Base-by-base conservation (phyloP, 2,113 vertebrate species). In the Pterocles gutturalis region DNA sequence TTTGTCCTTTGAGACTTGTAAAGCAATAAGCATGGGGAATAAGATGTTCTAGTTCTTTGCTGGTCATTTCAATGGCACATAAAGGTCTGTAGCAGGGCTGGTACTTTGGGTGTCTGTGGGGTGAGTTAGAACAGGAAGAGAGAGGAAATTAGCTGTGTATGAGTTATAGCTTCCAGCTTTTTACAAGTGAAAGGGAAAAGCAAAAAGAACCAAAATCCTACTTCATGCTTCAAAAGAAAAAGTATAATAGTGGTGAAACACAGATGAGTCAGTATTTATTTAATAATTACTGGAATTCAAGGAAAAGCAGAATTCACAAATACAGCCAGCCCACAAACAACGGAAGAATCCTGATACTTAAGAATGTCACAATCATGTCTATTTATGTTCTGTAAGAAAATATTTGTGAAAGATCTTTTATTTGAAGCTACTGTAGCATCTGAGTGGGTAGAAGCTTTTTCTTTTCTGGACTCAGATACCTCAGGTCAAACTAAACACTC, bases 231-330 rank as follows among this genome's bases (percentile, higher is more conserved):
- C 49, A 64, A 87, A 90, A 91, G 77, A 65, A 89, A 92, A 97
- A 97, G 67, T 84, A 61, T 84, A 80, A 89, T 49, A 88, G 60
- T 58, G 78, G 57, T 60, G 54, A 87, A 93, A 76, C 36, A 84
- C 53, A 72, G 78, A 95, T 93, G 93, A 97, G 77, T 97, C 97
- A 96, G 62, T 95, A 89, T 96, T 87, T 98, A 95, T 96, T 93
- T 91, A 96, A 95, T 95, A 97, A 95, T 94, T 95, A 85, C 75
- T 80, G 83, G 77, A 76, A 95, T 96, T 97, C 83, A 95, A 86
- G 97, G 81, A 91, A 95, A 96, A 93, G 13, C 28, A 73, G 7
- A 58, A 81, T 92, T 94, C 85, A 78, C 83, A 96, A 93, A 97
- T 31, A 83, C 51, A 67, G 54, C 80, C 73, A 83, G 11, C 71